Evolutionary conservation across 2,113 vertebrate species (phyloP).

Genomic region (Festucalex cinctus): DNA sequence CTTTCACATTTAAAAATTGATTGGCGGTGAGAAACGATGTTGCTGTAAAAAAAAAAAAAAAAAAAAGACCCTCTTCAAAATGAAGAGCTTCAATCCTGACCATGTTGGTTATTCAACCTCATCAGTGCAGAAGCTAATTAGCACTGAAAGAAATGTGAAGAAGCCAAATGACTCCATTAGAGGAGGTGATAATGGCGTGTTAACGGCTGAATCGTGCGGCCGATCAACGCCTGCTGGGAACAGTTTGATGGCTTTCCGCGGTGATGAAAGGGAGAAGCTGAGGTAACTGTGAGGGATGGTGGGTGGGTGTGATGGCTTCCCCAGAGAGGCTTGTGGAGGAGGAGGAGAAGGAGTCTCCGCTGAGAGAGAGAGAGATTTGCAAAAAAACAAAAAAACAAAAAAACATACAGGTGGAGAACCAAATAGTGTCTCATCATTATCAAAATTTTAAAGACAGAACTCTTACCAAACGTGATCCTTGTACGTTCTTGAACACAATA

Average conservation of each 20-base stretch:
- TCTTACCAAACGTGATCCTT: background rate
- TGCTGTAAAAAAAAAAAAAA: no score
- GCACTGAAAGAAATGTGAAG: constrained; percentile 25
- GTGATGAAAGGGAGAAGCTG: constrained; percentile 52
- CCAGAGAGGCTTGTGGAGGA: constrained; percentile 48
- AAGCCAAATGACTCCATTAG: constrained; percentile 35
- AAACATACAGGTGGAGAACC: constrained; percentile 15
- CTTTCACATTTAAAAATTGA: background rate
- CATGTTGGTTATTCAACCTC: constrained; percentile 2
- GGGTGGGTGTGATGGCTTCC: constrained; percentile 52
- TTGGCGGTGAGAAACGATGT: background rate
- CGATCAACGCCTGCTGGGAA: constrained; percentile 35
- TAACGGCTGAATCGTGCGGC: constrained; percentile 22
- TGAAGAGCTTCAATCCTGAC: constrained; percentile 14
- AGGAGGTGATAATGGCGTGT: constrained; percentile 24
- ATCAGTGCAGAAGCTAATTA: constrained; percentile 15
- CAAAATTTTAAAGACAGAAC: constrained; percentile 3
- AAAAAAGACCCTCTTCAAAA: constrained; percentile 3
- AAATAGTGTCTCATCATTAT: background rate
- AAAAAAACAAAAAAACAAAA: no score
- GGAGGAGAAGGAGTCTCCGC: constrained; percentile 41
- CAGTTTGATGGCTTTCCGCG: constrained; percentile 51
- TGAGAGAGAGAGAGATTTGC: background rate
- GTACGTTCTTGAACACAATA: background rate
- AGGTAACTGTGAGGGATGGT: constrained; percentile 56